Evolutionary conservation across 30 jellyfish, hydroid and myxozoan species (phyloP), one percentile per base, ranked within the genome.

Genomic region (Morbakka virulenta): DNA sequence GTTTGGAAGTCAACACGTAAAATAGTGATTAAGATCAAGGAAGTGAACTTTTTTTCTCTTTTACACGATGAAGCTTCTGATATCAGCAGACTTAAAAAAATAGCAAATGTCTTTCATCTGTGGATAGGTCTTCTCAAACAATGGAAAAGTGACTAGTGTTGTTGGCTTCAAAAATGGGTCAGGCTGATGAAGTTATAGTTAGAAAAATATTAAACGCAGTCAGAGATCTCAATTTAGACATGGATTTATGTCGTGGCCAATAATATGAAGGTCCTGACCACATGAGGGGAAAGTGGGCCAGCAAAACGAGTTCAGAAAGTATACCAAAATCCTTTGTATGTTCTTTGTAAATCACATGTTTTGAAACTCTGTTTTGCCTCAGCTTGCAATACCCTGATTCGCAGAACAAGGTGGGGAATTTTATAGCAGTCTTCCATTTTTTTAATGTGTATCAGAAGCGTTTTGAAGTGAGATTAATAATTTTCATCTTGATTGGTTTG

Each of bases 221-320:
- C 25, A 4, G 4, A 6, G 70, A 53, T 4, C 12, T 26, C 25
- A 17, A 21, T 80, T 51, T 25, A 27, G 20, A 69, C 51, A 28
- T 47, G 28, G 17, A 35, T 51, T 25, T 35, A 69, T 20, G 69
- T 30, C n/a, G 85, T 28, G 89, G 89, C 27, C 93, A 80, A 57
- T 41, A 81, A 50, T 80, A 80, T 62, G 82, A 80, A 69, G 93
- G 68, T 27, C n/a, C 87, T 81, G 69, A 89, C 77, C 28, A 13
- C 89, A 11, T 32, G 74, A 36, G 80, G 81, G n/a, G 93, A 52
- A 6, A 12, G 52, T 28, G 91, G 91, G 23, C 51, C 50, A 13
- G 57, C 88, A 21, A 51, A 62, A 53, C 9, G 20, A 21, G 25
- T 53, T n/a, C 70, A 53, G 25, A 11, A 31, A 4, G 31, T 14